These are phyloP conservation scores for Frankliniella fusca DNA, from an alignment of 2,888 invertebrate genomes.

Conservation along the genomic window DNA sequence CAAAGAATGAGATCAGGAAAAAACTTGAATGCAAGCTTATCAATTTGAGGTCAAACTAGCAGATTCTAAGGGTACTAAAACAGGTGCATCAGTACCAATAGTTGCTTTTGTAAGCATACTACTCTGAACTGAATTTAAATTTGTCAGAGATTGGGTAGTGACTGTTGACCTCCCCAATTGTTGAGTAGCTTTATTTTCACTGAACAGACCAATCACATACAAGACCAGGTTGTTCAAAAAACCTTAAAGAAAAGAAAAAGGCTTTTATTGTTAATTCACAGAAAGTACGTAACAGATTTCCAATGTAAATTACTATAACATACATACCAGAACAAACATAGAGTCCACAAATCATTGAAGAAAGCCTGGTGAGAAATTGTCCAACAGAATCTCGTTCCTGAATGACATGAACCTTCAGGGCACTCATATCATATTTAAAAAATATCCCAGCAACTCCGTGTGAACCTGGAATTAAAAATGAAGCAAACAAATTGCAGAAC, in stretches of 20 bases:
- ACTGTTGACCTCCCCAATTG: background rate
- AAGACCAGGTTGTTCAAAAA: constrained; percentile 14
- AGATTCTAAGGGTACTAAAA: background rate
- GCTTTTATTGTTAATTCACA: background rate
- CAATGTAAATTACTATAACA: background rate
- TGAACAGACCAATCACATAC: constrained; percentile 7
- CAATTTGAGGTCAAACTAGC: background rate
- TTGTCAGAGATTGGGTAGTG: background rate
- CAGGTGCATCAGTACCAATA: background rate
- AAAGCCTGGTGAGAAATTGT: constrained; percentile 80
- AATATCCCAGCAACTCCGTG: constrained; percentile 93
- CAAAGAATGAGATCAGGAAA: too few species aligned
- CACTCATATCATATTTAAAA: constrained; percentile 91
- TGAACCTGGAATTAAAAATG: constrained; percentile 57
- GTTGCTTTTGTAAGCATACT: background rate
- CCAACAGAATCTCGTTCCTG: constrained; percentile 72
- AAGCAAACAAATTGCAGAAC: background rate
- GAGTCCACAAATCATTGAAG: constrained; percentile 88
- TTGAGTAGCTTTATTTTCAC: background rate
- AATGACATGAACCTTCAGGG: constrained; percentile 76
- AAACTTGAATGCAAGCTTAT: background rate
- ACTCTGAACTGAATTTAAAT: background rate
- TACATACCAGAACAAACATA: constrained; percentile 71
- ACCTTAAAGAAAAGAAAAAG: background rate
- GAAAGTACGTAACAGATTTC: background rate